These are phyloP conservation scores for Collichthys lucidus DNA, from an alignment of 2,113 vertebrate genomes.

Conservation along the genomic window DNA sequence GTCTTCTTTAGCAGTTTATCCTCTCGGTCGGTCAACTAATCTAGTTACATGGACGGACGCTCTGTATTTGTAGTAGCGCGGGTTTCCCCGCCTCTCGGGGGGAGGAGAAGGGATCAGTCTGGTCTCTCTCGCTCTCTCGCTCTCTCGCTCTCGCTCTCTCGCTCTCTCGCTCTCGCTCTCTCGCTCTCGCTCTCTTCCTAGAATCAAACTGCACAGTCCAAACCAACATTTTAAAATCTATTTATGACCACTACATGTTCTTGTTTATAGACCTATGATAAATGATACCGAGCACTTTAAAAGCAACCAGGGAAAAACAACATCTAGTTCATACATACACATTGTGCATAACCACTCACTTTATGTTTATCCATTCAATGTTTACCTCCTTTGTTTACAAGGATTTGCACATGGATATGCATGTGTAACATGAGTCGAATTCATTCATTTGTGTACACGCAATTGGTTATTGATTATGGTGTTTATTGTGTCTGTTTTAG, in stretches of 20 bases:
- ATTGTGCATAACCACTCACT: too few species aligned
- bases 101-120: too few species aligned
- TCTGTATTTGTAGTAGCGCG: slow-evolving; percentile 35
- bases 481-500: not conserved
- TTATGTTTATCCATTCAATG: too few species aligned
- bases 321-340: too few species aligned
- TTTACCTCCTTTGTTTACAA: too few species aligned
- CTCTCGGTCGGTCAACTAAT: slow-evolving; percentile 1
- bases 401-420: not conserved
- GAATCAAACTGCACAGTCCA: not conserved
- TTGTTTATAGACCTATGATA: not conserved
- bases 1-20: not conserved
- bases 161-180: too few species aligned
- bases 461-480: not conserved
- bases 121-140: not conserved
- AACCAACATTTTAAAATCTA: not conserved
- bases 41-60: not conserved
- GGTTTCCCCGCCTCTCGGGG: slow-evolving; percentile 45
- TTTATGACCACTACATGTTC: not conserved
- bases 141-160: too few species aligned
- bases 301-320: not conserved
- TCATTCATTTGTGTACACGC: not conserved
- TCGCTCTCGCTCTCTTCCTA: not conserved
- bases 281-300: not conserved
- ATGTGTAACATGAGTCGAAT: not conserved